These are phyloP conservation scores for Alouatta caraya DNA, from an alignment of 2,797 vertebrate species.

Conservation along the genomic window DNA sequence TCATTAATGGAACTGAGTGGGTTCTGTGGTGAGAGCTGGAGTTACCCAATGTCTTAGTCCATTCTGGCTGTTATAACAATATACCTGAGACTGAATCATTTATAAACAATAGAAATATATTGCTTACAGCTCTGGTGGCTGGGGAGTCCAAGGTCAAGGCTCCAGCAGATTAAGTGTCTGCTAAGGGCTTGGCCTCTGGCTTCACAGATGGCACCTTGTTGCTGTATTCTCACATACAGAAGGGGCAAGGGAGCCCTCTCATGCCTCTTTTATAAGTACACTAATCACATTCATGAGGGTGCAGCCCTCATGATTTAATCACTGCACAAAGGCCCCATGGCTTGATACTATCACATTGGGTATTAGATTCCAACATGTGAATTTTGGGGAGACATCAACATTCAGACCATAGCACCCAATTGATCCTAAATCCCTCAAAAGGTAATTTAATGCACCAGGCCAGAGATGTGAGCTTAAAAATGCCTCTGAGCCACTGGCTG, in stretches of 20 bases:
- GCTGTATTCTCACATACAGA: neutral
- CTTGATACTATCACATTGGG: neutral
- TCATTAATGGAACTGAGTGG: neutral
- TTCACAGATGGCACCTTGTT: neutral
- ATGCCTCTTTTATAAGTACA: neutral
- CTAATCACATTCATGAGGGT: neutral
- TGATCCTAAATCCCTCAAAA: neutral
- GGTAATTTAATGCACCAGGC: neutral
- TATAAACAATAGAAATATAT: neutral
- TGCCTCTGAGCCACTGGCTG: neutral
- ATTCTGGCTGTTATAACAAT: neutral
- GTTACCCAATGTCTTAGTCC: neutral
- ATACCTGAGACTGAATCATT: neutral
- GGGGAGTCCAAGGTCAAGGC: neutral
- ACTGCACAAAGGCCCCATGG: neutral
- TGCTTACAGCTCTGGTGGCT: neutral
- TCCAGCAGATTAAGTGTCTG: neutral
- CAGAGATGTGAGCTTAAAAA: neutral
- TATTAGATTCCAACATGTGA: neutral
- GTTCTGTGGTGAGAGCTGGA: neutral
- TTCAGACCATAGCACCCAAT: neutral
- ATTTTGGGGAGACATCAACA: neutral
- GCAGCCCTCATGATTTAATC: neutral
- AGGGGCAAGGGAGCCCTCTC: neutral
- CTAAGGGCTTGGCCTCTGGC: neutral